phyloP scores from a whole-genome alignment of 2,113 vertebrate genomes.

The Gymnobelideus leadbeateri region DNA sequence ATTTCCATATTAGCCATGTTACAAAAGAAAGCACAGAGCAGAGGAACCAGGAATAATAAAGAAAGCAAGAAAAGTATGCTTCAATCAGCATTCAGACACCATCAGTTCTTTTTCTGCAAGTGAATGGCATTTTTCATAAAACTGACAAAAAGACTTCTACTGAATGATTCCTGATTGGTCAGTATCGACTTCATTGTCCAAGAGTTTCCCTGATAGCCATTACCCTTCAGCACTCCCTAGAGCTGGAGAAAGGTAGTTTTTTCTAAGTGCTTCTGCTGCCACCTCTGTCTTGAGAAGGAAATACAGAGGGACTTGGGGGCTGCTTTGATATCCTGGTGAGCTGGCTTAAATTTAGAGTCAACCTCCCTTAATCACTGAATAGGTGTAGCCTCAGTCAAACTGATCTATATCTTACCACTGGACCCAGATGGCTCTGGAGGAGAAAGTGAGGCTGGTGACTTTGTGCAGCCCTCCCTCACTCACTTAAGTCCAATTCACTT shows the following conservation, averaged over 20 bases:
- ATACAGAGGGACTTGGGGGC: neutral
- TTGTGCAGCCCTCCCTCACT: no score
- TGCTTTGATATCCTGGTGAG: neutral
- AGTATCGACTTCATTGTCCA: neutral
- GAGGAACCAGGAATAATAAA: neutral
- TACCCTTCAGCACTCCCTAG: neutral
- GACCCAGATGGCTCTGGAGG: no score
- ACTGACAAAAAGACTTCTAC: neutral
- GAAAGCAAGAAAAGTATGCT: neutral
- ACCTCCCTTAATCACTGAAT: no score
- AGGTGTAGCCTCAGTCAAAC: no score
- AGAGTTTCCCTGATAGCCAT: neutral
- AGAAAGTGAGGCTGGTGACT: no score
- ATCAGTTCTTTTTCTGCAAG: neutral
- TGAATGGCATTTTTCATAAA: neutral
- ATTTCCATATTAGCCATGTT: neutral
- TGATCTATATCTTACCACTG: no score
- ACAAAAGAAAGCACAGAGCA: neutral
- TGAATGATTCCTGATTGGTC: neutral
- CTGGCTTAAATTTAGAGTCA: no score
- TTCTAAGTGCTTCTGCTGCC: neutral
- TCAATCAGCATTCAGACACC: neutral
- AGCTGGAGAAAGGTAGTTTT: neutral
- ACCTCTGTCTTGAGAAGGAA: neutral
- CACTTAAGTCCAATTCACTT: no score